Evolutionary conservation across 2,113 vertebrate species (phyloP).

Genomic region (Nymphicus hollandicus): DNA sequence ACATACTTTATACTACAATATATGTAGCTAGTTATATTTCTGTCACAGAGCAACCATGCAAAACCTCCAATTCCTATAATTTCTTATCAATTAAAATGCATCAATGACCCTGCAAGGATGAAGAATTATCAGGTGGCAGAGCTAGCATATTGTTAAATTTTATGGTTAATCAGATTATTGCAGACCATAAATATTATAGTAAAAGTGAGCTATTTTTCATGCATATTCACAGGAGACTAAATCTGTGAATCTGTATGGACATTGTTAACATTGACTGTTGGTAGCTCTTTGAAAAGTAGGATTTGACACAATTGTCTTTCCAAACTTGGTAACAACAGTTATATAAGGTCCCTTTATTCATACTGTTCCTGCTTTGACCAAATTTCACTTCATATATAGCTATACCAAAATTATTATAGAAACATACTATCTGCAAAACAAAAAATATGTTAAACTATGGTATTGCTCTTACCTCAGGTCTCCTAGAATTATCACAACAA

Average conservation of each 20-base stretch:
- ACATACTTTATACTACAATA: background rate
- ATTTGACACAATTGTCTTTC: background rate
- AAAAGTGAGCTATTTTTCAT: conserved; percentile 10
- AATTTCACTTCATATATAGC: background rate
- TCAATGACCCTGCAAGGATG: conserved; percentile 11
- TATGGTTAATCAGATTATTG: conserved; percentile 48
- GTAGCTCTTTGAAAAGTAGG: background rate
- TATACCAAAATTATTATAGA: background rate
- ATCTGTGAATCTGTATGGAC: background rate
- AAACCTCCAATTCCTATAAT: background rate
- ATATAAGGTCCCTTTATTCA: background rate
- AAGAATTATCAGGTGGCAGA: conserved; percentile 44
- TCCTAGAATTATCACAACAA: background rate
- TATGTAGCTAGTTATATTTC: background rate
- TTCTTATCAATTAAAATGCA: conserved; percentile 45
- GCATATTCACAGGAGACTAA: background rate
- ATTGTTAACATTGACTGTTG: background rate
- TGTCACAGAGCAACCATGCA: background rate
- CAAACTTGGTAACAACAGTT: background rate
- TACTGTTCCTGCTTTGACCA: background rate
- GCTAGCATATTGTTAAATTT: conserved; percentile 41
- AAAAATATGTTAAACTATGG: background rate
- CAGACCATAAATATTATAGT: conserved; percentile 39
- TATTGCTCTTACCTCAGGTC: background rate
- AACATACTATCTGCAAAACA: background rate